Conservation (phyloP, 2,888 invertebrate species). For the Drosophila prolongata region DNA sequence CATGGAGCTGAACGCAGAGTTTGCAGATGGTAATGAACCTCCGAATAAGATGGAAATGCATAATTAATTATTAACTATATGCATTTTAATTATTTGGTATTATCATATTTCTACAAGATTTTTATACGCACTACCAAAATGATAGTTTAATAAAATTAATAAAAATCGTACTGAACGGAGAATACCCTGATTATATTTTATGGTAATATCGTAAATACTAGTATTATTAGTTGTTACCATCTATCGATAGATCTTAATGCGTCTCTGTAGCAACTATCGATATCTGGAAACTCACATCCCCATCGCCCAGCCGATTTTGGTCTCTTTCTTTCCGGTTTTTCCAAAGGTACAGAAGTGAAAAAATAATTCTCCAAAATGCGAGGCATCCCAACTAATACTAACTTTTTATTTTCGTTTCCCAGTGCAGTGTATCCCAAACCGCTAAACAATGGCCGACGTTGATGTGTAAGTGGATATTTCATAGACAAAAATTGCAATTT, state of each 20-base stretch:
- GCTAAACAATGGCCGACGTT: constrained; percentile 90
- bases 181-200: no score
- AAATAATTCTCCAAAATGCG: constrained; percentile 64
- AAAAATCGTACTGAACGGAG: no score
- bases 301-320: constrained; percentile 5
- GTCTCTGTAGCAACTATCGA: background rate
- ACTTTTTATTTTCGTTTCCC: constrained; percentile 64
- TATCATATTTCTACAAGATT: no score
- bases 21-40: no score
- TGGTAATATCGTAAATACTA: no score
- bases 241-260: background rate
- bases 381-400: constrained; percentile 71
- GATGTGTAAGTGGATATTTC: constrained; percentile 89
- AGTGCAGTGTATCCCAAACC: constrained; percentile 80
- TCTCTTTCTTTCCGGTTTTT: constrained; percentile 85
- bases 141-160: no score
- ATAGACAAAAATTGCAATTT: background rate
- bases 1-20: no score
- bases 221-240: no score
- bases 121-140: no score
- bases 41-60: no score
- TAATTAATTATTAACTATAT: no score
- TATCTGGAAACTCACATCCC: background rate
- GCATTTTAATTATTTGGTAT: no score
- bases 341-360: constrained; percentile 81